Percentiles rank a stretch among this genome's conserved stretches.
phyloP scores from a whole-genome alignment of 2,113 vertebrate genomes.

The Myrmophylax atrothorax region DNA sequence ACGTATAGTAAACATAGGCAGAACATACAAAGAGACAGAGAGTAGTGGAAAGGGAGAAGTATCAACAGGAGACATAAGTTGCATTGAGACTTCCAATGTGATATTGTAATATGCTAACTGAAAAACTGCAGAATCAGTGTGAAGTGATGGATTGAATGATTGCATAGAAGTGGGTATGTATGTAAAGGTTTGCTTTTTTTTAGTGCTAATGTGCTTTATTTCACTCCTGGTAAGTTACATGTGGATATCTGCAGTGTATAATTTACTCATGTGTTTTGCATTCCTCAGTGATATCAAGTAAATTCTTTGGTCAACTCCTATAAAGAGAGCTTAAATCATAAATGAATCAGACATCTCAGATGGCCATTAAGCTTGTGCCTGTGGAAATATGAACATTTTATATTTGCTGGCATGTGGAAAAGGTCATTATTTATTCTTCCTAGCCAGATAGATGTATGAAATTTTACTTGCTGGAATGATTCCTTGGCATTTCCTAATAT shows the following conservation, averaged over 20 bases:
- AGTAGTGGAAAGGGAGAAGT: not conserved
- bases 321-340: slow-evolving; percentile 26
- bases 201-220: slow-evolving; percentile 2
- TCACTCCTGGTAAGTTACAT: not conserved
- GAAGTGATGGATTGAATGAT: not conserved
- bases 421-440: slow-evolving; percentile 58
- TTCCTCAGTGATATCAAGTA: slow-evolving; percentile 51
- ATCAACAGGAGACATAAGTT: not conserved
- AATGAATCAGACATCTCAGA: slow-evolving; percentile 41
- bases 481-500: slow-evolving; percentile 66
- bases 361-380: slow-evolving; percentile 29
- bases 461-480: slow-evolving; percentile 62
- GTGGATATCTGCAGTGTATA: slow-evolving; percentile 24
- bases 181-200: not conserved
- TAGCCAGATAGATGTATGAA: slow-evolving; percentile 55
- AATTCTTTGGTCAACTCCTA: slow-evolving; percentile 29
- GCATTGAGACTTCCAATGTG: not conserved
- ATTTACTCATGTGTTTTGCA: slow-evolving; percentile 57
- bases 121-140: not conserved
- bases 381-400: slow-evolving; percentile 43
- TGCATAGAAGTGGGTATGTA: not conserved
- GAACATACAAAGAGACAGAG: not conserved
- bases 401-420: slow-evolving; percentile 56
- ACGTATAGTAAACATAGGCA: not conserved
- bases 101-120: not conserved